phyloP scores from a whole-genome alignment of 2,113 vertebrate genomes.

The Heterocephalus glaber region DNA sequence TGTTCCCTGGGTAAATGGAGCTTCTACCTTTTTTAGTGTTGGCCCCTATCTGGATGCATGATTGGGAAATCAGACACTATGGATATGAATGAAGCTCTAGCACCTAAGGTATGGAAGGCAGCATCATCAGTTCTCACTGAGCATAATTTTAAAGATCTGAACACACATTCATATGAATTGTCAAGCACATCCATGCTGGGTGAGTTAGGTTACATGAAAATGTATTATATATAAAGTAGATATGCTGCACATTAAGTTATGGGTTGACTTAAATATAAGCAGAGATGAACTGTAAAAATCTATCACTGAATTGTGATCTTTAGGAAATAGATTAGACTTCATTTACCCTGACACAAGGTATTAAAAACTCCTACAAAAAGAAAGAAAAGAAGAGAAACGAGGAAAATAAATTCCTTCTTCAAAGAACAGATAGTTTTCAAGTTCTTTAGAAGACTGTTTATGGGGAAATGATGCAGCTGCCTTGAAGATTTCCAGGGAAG shows the following conservation, averaged over 20 bases:
- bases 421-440: conserved; percentile 26
- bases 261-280: neutral
- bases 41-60: neutral
- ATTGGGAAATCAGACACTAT: neutral
- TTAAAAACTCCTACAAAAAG: neutral
- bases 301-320: neutral
- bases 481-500: neutral
- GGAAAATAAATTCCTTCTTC: neutral
- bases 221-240: neutral
- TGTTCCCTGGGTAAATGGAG: neutral
- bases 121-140: neutral
- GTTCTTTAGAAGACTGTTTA: neutral
- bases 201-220: neutral
- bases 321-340: neutral
- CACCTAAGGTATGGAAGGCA: neutral
- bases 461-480: neutral
- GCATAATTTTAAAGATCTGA: neutral
- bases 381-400: neutral
- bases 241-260: neutral
- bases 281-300: neutral
- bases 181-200: neutral
- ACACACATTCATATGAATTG: neutral
- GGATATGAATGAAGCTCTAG: neutral
- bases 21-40: neutral
- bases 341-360: conserved; percentile 48